Conservation (phyloP, 2,797 vertebrate genomes). For the Phalanger gymnotis region DNA sequence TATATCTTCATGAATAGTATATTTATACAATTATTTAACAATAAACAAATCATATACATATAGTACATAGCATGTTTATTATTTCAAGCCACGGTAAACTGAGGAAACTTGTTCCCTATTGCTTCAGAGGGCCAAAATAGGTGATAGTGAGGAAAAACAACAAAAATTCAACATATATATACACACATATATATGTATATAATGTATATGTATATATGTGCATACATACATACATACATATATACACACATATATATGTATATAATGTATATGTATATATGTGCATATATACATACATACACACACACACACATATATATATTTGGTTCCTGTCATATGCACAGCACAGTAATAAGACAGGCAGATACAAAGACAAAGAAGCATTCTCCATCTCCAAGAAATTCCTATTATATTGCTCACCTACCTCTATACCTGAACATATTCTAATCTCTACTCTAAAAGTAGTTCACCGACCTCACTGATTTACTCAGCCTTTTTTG, state of each 20-base stretch:
- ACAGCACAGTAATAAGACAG: background rate
- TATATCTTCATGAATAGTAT: background rate
- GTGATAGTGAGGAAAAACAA: background rate
- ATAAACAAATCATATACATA: background rate
- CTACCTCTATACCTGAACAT: background rate
- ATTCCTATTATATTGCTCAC: background rate
- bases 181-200: no score
- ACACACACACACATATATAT: no score
- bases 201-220: no score
- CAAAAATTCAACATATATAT: background rate
- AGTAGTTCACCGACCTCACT: background rate
- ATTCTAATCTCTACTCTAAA: background rate
- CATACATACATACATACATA: no score
- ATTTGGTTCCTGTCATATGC: background rate
- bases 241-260: no score
- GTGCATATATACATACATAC: no score
- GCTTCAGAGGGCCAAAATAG: background rate
- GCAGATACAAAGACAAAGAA: background rate
- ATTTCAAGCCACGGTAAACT: background rate
- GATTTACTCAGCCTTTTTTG: background rate
- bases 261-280: no score
- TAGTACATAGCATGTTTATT: background rate
- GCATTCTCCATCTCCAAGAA: background rate
- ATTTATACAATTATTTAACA: background rate
- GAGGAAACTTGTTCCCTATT: background rate